These are phyloP conservation scores for Axis porcinus DNA, from an alignment of 2,113 vertebrate species.

Conservation along the genomic window DNA sequence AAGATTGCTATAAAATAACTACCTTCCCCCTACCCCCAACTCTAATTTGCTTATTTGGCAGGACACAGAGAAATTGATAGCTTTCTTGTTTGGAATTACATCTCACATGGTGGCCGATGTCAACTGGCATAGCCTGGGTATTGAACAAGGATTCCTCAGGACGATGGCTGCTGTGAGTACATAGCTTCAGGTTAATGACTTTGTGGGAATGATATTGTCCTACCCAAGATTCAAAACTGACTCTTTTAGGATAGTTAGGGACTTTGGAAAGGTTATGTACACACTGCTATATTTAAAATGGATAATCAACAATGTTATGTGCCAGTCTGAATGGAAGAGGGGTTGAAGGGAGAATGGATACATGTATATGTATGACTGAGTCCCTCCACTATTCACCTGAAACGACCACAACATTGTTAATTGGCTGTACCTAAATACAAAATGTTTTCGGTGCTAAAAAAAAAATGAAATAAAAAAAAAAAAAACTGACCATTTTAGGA, in stretches of 20 bases:
- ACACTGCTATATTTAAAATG: neutral
- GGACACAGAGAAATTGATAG: slow-evolving; percentile 85
- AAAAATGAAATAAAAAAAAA: neutral
- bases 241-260: neutral
- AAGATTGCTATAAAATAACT: neutral
- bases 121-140: slow-evolving; percentile 84
- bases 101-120: slow-evolving; percentile 86
- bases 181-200: neutral
- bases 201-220: rapidly evolving
- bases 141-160: slow-evolving; percentile 83
- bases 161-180: slow-evolving; percentile 83
- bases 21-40: neutral
- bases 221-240: neutral
- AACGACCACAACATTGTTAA: neutral
- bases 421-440: neutral
- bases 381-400: neutral
- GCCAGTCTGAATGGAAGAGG: neutral
- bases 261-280: neutral
- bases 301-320: neutral
- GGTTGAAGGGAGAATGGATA: neutral
- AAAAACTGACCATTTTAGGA: neutral
- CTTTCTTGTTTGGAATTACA: slow-evolving; percentile 84
- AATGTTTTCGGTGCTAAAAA: neutral
- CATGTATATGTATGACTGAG: neutral
- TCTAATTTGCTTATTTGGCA: slow-evolving; percentile 55